Evolutionary conservation across 2,888 invertebrate genomes (phyloP).

Genomic region (Epirrita christyi): DNA sequence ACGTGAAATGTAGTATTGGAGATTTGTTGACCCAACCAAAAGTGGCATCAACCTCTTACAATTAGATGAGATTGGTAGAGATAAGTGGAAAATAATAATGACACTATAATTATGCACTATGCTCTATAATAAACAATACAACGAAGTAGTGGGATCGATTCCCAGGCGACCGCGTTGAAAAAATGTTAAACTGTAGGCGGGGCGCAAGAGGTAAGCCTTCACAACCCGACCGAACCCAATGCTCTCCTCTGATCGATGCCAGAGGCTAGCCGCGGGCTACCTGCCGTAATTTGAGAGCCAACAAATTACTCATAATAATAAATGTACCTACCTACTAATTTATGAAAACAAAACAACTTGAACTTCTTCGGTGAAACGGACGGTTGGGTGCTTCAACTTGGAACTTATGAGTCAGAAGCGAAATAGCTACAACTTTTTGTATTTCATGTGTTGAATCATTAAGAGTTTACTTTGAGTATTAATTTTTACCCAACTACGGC

Average conservation of each 20-base stretch:
- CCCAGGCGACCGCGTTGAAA: conserved; percentile 68
- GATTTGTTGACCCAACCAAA: conserved; percentile 12
- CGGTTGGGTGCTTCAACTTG: conserved; percentile 48
- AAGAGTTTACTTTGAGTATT: neutral
- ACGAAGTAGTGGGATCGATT: conserved; percentile 70
- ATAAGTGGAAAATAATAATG: conserved; percentile 61
- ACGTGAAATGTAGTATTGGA: conserved; percentile 3
- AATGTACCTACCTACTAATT: conserved; percentile 79
- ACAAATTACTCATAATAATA: conserved; percentile 83
- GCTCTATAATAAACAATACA: conserved; percentile 74
- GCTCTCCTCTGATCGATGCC: conserved; percentile 57
- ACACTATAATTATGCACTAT: conserved; percentile 68
- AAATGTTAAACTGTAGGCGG: conserved; percentile 83
- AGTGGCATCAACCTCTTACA: conserved; percentile 34
- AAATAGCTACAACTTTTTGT: conserved; percentile 30
- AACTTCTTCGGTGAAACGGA: conserved; percentile 56
- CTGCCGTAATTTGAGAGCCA: conserved; percentile 79
- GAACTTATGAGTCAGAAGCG: conserved; percentile 59
- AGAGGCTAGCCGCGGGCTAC: conserved; percentile 76
- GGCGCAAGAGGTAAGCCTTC: conserved; percentile 67
- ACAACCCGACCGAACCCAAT: conserved; percentile 43
- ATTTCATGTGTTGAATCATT: conserved; percentile 7
- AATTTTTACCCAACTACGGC: too few species aligned
- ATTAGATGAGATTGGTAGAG: conserved; percentile 33
- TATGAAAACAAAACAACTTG: conserved; percentile 61